Evolutionary conservation across 2,113 vertebrate species (phyloP).

Genomic region (Aphelocoma coerulescens): DNA sequence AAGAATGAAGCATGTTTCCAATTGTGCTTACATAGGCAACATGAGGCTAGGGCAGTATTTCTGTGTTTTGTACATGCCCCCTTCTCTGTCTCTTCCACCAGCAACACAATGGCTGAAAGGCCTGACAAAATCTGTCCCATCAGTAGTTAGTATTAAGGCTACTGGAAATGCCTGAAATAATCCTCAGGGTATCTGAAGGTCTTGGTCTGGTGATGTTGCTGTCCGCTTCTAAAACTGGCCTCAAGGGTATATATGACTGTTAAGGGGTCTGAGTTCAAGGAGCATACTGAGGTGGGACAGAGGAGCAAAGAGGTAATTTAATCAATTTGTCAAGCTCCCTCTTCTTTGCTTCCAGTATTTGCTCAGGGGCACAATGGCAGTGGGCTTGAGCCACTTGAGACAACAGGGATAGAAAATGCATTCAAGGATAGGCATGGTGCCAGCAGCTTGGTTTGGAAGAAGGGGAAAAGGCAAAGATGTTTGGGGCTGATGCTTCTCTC

Average conservation of each 20-base stretch:
- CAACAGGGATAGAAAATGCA: neutral
- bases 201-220: neutral
- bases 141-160: neutral
- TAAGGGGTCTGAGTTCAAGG: neutral
- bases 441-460: neutral
- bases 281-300: neutral
- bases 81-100: neutral
- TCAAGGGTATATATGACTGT: neutral
- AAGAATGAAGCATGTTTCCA: neutral
- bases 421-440: neutral
- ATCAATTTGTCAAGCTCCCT: neutral
- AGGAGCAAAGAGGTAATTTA: neutral
- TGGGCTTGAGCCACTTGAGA: neutral
- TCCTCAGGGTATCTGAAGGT: neutral
- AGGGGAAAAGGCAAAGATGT: neutral
- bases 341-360: neutral
- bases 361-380: fast-evolving
- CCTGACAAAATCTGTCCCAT: neutral
- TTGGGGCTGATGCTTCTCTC: neutral
- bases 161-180: neutral
- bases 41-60: neutral
- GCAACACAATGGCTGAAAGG: neutral
- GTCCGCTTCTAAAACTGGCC: neutral
- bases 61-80: neutral
- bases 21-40: neutral